phyloP scores from a whole-genome alignment of 1,140 invertebrate species.

The Drosophila insularis region DNA sequence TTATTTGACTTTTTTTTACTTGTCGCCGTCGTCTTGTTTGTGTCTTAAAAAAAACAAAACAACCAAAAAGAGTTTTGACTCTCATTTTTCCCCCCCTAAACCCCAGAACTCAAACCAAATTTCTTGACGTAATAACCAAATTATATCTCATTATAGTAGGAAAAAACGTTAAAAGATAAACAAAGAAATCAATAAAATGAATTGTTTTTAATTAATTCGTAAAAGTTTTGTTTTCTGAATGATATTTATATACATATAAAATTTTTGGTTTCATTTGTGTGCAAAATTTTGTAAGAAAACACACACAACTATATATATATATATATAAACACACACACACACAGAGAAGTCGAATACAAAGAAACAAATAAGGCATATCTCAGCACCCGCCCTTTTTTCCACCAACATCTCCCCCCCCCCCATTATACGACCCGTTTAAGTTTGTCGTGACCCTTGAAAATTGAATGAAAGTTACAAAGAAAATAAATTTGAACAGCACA shows the following conservation, averaged over 20 bases:
- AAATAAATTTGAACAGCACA: slow-evolving; percentile 21
- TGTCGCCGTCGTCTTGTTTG: slow-evolving; percentile 59
- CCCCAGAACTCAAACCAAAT: too few species aligned
- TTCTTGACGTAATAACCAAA: background rate
- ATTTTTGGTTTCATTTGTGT: too few species aligned
- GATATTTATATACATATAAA: too few species aligned
- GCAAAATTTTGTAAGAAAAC: background rate
- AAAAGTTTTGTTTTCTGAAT: too few species aligned
- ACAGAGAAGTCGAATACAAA: background rate
- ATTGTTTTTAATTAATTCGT: too few species aligned
- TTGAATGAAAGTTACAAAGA: slow-evolving; percentile 5
- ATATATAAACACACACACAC: background rate
- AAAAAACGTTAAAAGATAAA: too few species aligned
- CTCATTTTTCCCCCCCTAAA: too few species aligned
- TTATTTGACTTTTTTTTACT: too few species aligned
- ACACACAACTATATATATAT: background rate
- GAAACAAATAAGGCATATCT: background rate
- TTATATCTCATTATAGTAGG: too few species aligned
- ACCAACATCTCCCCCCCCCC: background rate
- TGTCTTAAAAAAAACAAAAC: too few species aligned
- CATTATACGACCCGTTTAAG: background rate
- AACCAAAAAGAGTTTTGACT: background rate
- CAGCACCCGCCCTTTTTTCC: background rate
- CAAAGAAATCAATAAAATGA: too few species aligned
- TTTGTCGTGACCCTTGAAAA: background rate